These are phyloP conservation scores for Pseudopleuronectes americanus DNA, from an alignment of 2,797 vertebrate genomes.

Conservation along the genomic window DNA sequence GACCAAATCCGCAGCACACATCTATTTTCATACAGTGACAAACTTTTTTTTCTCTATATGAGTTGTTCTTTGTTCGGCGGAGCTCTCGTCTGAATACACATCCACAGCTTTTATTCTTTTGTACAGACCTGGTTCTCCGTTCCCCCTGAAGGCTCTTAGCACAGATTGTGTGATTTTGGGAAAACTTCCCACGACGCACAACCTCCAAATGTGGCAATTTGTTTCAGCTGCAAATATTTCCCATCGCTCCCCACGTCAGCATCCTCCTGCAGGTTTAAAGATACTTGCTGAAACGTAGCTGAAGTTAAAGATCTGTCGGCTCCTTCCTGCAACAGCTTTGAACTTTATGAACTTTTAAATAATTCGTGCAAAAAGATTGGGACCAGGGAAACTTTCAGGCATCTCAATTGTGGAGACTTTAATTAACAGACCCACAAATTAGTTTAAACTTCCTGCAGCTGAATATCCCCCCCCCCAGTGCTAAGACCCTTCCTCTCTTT, in stretches of 20 bases:
- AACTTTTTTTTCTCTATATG: slow-evolving; percentile 57
- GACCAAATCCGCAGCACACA: slow-evolving; percentile 65
- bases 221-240: not conserved
- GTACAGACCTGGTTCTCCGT: slow-evolving; percentile 55
- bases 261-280: not conserved
- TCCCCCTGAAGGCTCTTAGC: slow-evolving; percentile 48
- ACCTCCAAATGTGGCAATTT: not conserved
- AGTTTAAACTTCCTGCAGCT: not conserved
- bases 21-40: slow-evolving; percentile 72
- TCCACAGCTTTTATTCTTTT: slow-evolving; percentile 57
- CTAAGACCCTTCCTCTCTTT: slow-evolving; percentile 29
- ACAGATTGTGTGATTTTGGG: not conserved
- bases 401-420: no score
- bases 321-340: not conserved
- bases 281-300: not conserved
- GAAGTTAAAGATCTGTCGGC: not conserved
- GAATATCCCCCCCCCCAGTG: not conserved
- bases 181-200: not conserved
- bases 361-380: no score
- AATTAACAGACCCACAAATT: no score
- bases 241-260: no score
- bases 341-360: no score
- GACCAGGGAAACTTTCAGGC: no score
- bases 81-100: slow-evolving; percentile 51
- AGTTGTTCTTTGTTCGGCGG: slow-evolving; percentile 57